Conservation (phyloP, 2,113 vertebrate genomes). For the Apistogramma diplotaenia region DNA sequence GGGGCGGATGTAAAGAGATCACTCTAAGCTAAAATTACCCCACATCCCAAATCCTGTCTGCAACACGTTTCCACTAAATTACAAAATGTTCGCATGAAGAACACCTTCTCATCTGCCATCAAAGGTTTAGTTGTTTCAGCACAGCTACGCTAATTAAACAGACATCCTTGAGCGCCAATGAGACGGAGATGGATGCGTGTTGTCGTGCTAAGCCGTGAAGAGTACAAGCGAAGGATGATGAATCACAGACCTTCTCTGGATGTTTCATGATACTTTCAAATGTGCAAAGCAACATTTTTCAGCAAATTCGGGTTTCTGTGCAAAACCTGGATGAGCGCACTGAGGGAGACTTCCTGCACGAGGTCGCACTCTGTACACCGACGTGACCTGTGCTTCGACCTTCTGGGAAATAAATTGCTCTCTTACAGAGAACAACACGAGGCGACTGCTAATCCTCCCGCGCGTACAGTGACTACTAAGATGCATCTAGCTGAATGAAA, state of each 20-base stretch:
- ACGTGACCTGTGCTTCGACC: not conserved
- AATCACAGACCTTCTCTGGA: conserved; percentile 26
- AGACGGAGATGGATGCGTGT: not conserved
- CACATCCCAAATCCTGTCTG: not conserved
- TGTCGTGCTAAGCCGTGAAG: conserved; percentile 3
- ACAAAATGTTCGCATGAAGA: conserved; percentile 14
- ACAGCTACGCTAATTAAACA: conserved; percentile 38
- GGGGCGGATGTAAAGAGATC: not conserved
- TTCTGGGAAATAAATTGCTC: not conserved
- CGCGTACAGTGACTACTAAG: not conserved
- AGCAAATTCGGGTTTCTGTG: not conserved
- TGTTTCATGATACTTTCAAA: not conserved
- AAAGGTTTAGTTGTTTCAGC: not conserved
- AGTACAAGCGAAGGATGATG: conserved; percentile 12
- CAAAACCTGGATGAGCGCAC: not conserved
- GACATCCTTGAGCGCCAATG: conserved; percentile 19
- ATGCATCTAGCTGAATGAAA: not conserved
- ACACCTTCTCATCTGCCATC: conserved; percentile 29
- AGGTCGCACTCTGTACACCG: not conserved
- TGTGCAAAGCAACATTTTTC: not conserved
- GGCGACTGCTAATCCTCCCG: not conserved
- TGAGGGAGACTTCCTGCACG: not conserved
- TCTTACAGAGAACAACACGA: not conserved
- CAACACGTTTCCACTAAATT: not conserved
- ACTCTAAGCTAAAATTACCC: not conserved